phyloP scores from a whole-genome alignment of 2,113 vertebrate species.

The Anolis carolinensis region DNA sequence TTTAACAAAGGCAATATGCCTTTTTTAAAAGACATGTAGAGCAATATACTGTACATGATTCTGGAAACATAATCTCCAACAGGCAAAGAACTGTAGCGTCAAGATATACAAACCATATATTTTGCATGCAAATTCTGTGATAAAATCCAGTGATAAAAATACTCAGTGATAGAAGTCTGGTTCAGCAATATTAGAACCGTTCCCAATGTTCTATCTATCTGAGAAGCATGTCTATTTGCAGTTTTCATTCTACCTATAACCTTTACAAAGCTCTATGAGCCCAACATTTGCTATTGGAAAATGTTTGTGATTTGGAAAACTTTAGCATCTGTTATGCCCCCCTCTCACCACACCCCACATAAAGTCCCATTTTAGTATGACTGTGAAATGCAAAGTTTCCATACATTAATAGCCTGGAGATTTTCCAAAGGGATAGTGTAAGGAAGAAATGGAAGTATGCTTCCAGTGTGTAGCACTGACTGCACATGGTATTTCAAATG shows the following conservation, averaged over 20 bases:
- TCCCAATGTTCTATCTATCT: too few relatives aligned
- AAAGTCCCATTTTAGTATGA: conserved; percentile 16
- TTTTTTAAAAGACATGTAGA: background rate
- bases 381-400: conserved; percentile 34
- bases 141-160: background rate
- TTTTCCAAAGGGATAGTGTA: conserved; percentile 36
- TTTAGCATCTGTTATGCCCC: background rate
- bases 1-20: background rate
- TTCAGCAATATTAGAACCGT: background rate
- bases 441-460: conserved; percentile 27
- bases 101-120: too few relatives aligned
- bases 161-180: background rate
- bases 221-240: background rate
- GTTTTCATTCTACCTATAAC: background rate
- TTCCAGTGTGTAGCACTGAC: conserved; percentile 57
- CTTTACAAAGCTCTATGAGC: background rate
- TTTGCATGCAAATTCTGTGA: background rate
- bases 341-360: conserved; percentile 23
- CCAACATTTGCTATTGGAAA: background rate
- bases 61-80: background rate
- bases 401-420: conserved; percentile 7
- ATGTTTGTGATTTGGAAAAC: conserved; percentile 26
- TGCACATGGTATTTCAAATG: conserved; percentile 26
- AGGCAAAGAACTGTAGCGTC: background rate
- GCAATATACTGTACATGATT: background rate